Base-by-base conservation (phyloP, 2,113 vertebrate species). In the Anoplopoma fimbria region DNA sequence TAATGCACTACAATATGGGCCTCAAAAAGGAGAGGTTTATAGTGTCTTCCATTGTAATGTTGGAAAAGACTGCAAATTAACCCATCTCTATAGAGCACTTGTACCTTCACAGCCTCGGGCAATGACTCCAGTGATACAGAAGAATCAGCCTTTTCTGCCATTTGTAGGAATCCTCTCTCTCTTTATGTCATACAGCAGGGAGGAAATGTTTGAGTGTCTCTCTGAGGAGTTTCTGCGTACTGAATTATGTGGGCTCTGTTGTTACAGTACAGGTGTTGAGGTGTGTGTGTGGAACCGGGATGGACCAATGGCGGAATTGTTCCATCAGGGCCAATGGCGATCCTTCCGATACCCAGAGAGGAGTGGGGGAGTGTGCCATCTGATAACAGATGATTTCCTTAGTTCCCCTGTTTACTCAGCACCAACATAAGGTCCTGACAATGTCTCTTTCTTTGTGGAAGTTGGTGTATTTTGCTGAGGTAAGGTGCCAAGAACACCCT, bases 101-200 rank as follows among this genome's bases (percentile, higher is more conserved):
- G 36, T 40, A 69, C 47, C 47, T 80, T 75, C 34, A 27, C 58
- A 70, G 71, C 77, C 72, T 81, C 77, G 23, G 49, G 77, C 49
- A 51, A 51, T 65, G 65, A 65, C 64, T 85, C 38, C 72, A 75
- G 60, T 67, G 65, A 53, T 4, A 70, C 65, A 71, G 58, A 75
- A 69, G 64, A 63, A 58, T 70, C 47, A 63, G 40, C 68, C 75
- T 74, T 79, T 68, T 73, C 25, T 73, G 33, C 74, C 53, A 78
- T 73, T 74, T 62, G 42, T 51, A 42, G 49, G 31, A 83, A 25
- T 19, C 9, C 33, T 49, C 17, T n/a, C 13, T 12, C 31, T 34
- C 38, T n/a, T n/a, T 27, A 25, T 70, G 34, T 65, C 34, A 47
- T 64, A 29, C 68, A 71, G 7, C 23, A 58, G 67, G 31, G 55